phyloP scores from a whole-genome alignment of 2,888 invertebrate species.

The Serrognathus titanus region DNA sequence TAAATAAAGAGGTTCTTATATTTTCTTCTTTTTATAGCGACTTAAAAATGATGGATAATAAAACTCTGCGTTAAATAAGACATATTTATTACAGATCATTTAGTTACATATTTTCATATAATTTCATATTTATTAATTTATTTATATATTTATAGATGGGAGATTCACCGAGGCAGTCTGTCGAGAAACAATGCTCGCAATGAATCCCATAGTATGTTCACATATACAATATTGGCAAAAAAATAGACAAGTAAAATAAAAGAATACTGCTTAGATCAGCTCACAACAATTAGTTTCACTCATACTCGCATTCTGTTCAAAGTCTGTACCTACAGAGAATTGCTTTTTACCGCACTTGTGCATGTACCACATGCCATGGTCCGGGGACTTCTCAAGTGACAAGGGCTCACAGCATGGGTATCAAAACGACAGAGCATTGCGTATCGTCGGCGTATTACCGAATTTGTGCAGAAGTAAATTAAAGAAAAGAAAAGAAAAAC shows the following conservation, averaged over 20 bases:
- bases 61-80: conserved; percentile 36
- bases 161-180: conserved; percentile 43
- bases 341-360: conserved; percentile 44
- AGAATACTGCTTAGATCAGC: conserved; percentile 45
- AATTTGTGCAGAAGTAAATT: background rate
- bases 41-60: background rate
- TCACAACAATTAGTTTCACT: conserved; percentile 42
- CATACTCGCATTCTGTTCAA: conserved; percentile 31
- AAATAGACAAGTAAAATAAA: conserved; percentile 36
- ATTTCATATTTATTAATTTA: conserved; percentile 44
- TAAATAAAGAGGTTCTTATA: too few species aligned
- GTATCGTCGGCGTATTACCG: conserved; percentile 34
- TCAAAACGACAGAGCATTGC: conserved; percentile 22
- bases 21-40: too few species aligned
- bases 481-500: too few species aligned
- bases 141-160: conserved; percentile 48
- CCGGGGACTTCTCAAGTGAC: conserved; percentile 3
- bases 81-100: conserved; percentile 47
- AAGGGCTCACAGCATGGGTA: conserved; percentile 8
- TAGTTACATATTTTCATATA: conserved; percentile 47
- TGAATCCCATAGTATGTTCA: conserved; percentile 40
- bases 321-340: conserved; percentile 41
- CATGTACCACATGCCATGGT: conserved; percentile 22
- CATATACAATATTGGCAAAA: conserved; percentile 46
- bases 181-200: conserved; percentile 33